phyloP scores from a whole-genome alignment of 2,797 vertebrate species.

The Chrysocyon brachyurus region DNA sequence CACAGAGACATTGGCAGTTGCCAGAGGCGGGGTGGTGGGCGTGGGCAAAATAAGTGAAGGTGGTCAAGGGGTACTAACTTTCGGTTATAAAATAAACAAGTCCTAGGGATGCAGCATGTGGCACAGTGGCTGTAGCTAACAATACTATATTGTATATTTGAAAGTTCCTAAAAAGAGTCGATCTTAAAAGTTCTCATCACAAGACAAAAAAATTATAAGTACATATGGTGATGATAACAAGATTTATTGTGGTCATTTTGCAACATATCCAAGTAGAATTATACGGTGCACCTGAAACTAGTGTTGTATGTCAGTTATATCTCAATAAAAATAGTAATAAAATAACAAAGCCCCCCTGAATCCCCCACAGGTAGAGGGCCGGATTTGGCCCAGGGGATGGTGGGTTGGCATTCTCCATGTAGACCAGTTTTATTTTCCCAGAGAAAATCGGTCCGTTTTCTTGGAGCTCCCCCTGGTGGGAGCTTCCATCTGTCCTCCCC shows the following conservation, averaged over 20 bases:
- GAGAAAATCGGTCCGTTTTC: neutral
- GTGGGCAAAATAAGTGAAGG: neutral
- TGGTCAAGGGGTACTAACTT: neutral
- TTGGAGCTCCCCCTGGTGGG: constrained; percentile 14
- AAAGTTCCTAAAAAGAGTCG: neutral
- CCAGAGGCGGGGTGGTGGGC: neutral
- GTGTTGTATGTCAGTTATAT: neutral
- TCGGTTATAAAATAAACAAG: neutral
- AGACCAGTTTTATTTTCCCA: neutral
- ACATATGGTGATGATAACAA: neutral
- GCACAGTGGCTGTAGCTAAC: neutral
- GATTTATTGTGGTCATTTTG: neutral
- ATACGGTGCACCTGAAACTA: neutral
- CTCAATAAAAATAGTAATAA: neutral
- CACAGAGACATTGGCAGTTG: neutral
- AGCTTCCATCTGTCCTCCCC: neutral
- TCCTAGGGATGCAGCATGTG: neutral
- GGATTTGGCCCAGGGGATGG: neutral
- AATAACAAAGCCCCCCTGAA: neutral
- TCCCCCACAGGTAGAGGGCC: neutral
- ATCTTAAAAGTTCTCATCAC: neutral
- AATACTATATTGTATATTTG: neutral
- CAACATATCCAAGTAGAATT: neutral
- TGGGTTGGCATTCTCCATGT: rapidly evolving
- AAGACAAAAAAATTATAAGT: neutral